A percentile compares a stretch with the other conserved stretches of the same genome.
Conservation (phyloP, 2,888 invertebrate species). For the Epistrophe eligans region DNA sequence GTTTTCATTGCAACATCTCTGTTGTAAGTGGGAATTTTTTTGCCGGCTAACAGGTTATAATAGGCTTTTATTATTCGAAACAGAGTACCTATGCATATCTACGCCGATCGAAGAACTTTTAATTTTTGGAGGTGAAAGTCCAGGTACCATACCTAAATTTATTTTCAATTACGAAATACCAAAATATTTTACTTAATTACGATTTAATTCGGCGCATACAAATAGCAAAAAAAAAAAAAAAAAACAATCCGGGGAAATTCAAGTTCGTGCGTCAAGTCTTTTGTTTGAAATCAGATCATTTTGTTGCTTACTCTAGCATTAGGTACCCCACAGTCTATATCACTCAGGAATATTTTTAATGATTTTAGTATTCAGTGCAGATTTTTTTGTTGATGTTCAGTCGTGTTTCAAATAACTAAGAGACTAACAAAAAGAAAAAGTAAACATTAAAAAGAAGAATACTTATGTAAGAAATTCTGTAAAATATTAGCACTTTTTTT, state of each 20-base stretch:
- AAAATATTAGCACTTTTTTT: too few species aligned
- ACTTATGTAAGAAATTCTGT: background rate
- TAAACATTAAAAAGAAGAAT: background rate
- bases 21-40: background rate
- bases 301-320: background rate
- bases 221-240: background rate
- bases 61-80: slow-evolving; percentile 5
- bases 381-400: background rate
- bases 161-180: slow-evolving; percentile 33
- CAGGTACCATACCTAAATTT: background rate
- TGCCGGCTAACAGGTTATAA: slow-evolving; percentile 11
- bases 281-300: slow-evolving; percentile 29
- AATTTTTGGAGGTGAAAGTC: slow-evolving; percentile 46
- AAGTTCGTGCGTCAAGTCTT: slow-evolving; percentile 57
- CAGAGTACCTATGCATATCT: background rate
- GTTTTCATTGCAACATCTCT: slow-evolving; percentile 17
- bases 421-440: background rate
- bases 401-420: background rate
- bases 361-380: slow-evolving; percentile 21
- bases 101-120: slow-evolving; percentile 3
- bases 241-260: background rate
- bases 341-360: background rate
- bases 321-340: background rate
- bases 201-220: slow-evolving; percentile 23
- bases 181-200: slow-evolving; percentile 18